Evolutionary conservation across 1,140 invertebrate species (phyloP).

Genomic region (Hesperophylax magnus): DNA sequence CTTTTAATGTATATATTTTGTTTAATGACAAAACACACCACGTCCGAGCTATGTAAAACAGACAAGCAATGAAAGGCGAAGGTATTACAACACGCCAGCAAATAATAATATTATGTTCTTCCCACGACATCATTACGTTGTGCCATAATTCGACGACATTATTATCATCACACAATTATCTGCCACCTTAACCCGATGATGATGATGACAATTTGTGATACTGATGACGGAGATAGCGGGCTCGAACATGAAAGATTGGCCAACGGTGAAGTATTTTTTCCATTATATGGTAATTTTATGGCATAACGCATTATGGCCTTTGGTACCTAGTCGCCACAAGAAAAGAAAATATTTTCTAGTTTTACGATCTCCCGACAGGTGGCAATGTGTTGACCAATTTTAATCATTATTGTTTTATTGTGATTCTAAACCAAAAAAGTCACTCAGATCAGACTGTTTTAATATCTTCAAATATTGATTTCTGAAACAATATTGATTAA

Average conservation of each 20-base stretch:
- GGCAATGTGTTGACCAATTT: background rate
- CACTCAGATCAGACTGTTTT: too few relatives aligned
- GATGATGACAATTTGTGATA: constrained; percentile 5
- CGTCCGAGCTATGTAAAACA: too few relatives aligned
- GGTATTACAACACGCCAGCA: too few relatives aligned
- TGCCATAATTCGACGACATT: constrained; percentile 6
- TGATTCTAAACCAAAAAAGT: too few relatives aligned
- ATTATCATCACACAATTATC: background rate
- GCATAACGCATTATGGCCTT: constrained; percentile 1
- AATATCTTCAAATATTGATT: too few relatives aligned
- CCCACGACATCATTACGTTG: background rate
- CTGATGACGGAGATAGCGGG: background rate
- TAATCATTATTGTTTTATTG: too few relatives aligned
- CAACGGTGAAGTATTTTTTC: background rate
- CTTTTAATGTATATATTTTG: too few relatives aligned
- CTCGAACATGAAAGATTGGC: constrained; percentile 25
- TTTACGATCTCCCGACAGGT: background rate
- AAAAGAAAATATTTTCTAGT: background rate
- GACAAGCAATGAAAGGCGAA: too few relatives aligned
- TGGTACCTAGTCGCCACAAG: too few relatives aligned
- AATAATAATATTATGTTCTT: background rate
- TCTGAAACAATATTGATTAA: too few relatives aligned
- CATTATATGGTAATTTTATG: constrained; percentile 24
- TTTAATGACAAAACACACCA: too few relatives aligned
- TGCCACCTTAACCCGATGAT: background rate